phyloP scores from a whole-genome alignment of 2,888 invertebrate species.

The Lasiommata megera region DNA sequence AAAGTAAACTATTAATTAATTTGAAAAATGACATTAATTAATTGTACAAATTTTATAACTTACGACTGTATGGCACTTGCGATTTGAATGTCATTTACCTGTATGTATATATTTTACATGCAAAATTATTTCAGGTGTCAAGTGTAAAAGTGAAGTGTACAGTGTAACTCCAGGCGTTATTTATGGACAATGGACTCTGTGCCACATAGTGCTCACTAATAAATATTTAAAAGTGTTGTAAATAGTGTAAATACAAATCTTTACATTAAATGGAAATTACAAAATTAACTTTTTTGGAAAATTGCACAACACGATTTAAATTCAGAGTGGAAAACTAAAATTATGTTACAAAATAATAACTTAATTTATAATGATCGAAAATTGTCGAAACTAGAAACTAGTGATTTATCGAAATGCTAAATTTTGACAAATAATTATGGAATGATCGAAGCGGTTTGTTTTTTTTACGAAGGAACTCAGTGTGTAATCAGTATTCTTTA shows the following conservation, averaged over 20 bases:
- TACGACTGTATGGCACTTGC: conserved; percentile 58
- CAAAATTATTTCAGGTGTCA: conserved; percentile 41
- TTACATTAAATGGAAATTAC: not conserved
- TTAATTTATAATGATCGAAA: not conserved
- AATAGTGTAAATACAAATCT: not conserved
- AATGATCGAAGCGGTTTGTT: not conserved
- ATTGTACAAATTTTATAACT: not conserved
- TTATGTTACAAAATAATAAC: not conserved
- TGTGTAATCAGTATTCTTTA: conserved; percentile 1
- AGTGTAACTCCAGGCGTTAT: conserved; percentile 37
- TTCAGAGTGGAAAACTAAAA: not conserved
- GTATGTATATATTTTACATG: conserved; percentile 38
- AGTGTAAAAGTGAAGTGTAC: conserved; percentile 58
- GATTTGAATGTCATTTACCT: conserved; percentile 38
- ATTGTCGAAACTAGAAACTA: not conserved
- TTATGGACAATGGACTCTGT: conserved; percentile 19
- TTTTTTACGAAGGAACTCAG: not conserved
- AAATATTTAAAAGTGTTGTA: conserved; percentile 12
- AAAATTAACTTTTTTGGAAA: not conserved
- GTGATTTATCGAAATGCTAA: not conserved
- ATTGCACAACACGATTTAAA: not conserved
- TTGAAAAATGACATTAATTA: not conserved
- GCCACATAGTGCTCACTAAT: conserved; percentile 20
- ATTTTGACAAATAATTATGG: not conserved
- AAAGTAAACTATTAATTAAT: too few relatives aligned